These are phyloP conservation scores for Pseudolaguvia tuberculata DNA, from an alignment of 2,113 vertebrate genomes.

Conservation along the genomic window DNA sequence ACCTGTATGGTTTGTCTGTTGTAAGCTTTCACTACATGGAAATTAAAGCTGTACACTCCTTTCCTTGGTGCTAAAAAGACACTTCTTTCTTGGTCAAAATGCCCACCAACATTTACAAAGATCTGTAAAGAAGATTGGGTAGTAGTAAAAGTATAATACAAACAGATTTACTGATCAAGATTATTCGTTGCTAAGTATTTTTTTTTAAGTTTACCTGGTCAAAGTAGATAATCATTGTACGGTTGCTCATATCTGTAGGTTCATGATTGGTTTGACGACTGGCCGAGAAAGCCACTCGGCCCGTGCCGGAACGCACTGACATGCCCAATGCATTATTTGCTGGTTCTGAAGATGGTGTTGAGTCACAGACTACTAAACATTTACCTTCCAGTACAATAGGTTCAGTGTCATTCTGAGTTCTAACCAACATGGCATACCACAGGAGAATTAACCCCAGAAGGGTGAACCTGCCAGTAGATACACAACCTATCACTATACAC, in stretches of 20 bases:
- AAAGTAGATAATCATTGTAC: slow-evolving; percentile 78
- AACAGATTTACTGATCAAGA: not conserved
- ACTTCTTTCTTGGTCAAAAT: slow-evolving; percentile 80
- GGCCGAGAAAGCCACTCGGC: slow-evolving; percentile 72
- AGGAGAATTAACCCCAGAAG: slow-evolving; percentile 54
- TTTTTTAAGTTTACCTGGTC: slow-evolving; percentile 65
- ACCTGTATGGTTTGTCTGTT: slow-evolving; percentile 87
- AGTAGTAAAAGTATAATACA: not conserved
- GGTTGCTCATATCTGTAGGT: slow-evolving; percentile 76
- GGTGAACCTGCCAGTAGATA: slow-evolving; percentile 36
- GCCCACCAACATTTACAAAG: slow-evolving; percentile 78
- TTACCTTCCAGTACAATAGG: slow-evolving; percentile 75
- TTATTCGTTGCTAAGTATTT: not conserved
- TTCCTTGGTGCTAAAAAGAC: slow-evolving; percentile 78
- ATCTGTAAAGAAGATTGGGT: slow-evolving; percentile 60
- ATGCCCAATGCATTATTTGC: slow-evolving; percentile 69
- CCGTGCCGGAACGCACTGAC: slow-evolving; percentile 71
- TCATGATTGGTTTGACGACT: slow-evolving; percentile 76
- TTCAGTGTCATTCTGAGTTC: slow-evolving; percentile 74
- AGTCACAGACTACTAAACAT: slow-evolving; percentile 75
- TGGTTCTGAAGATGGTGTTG: slow-evolving; percentile 70
- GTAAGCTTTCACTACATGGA: slow-evolving; percentile 85
- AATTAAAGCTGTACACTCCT: slow-evolving; percentile 84
- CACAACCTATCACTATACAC: slow-evolving; percentile 40
- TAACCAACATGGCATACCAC: slow-evolving; percentile 53